phyloP scores from a whole-genome alignment of 64 coral and sea anemone species.

The Acropora yongei region DNA sequence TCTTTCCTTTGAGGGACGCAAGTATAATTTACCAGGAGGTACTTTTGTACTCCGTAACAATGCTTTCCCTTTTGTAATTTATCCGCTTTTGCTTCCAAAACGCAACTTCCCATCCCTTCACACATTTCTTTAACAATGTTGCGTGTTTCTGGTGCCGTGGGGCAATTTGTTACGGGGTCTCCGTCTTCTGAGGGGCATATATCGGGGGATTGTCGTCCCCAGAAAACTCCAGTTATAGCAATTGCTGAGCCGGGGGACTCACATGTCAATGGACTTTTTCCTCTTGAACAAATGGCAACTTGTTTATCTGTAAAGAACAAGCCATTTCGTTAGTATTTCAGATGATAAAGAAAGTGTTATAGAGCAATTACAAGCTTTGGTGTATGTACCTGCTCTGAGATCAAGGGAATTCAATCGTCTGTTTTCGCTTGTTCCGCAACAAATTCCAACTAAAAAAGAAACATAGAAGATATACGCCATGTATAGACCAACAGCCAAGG shows the following conservation, averaged over 20 bases:
- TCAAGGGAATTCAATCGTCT: conserved; percentile 38
- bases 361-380: not conserved
- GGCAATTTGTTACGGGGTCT: conserved; percentile 79
- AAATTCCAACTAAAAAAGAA: not conserved
- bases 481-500: too few relatives aligned
- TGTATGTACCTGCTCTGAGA: conserved; percentile 37
- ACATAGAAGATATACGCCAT: not conserved
- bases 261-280: conserved; percentile 82
- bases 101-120: conserved; percentile 86
- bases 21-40: conserved; percentile 86
- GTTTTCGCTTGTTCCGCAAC: not conserved
- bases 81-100: conserved; percentile 78
- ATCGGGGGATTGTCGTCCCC: conserved; percentile 74
- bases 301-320: conserved; percentile 68
- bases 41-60: conserved; percentile 87
- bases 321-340: not conserved
- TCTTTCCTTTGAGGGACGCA: conserved; percentile 82
- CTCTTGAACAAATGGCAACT: conserved; percentile 77
- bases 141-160: conserved; percentile 64
- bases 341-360: not conserved
- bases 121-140: conserved; percentile 81
- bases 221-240: conserved; percentile 84
- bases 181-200: conserved; percentile 94
- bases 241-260: conserved; percentile 87
- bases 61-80: conserved; percentile 83